phyloP scores from a whole-genome alignment of 1,140 invertebrate species.

The Heliconius eleuchia region DNA sequence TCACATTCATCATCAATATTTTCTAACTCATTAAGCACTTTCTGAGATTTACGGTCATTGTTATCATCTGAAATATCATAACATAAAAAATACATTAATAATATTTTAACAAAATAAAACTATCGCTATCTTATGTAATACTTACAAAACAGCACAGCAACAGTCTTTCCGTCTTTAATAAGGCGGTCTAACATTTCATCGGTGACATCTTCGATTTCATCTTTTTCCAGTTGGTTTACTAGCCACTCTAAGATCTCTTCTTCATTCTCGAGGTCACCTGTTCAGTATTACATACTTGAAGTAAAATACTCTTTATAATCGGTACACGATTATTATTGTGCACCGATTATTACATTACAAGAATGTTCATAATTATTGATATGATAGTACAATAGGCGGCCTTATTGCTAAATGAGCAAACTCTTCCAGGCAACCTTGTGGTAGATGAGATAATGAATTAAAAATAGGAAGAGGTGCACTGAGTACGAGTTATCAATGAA shows the following conservation, averaged over 20 bases:
- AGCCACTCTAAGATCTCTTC: slow-evolving; percentile 95
- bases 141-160: slow-evolving; percentile 97
- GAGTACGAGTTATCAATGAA: no score
- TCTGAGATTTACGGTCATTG: slow-evolving; percentile 93
- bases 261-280: slow-evolving; percentile 94
- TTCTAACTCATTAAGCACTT: slow-evolving; percentile 93
- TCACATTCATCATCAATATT: slow-evolving; percentile 98
- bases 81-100: slow-evolving; percentile 20
- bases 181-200: slow-evolving; percentile 96
- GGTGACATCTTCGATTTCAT: slow-evolving; percentile 97
- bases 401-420: neutral
- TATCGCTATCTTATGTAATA: neutral
- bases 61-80: slow-evolving; percentile 88
- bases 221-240: slow-evolving; percentile 91
- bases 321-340: no score
- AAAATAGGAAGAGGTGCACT: no score
- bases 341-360: no score
- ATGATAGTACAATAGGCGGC: no score
- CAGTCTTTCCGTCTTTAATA: slow-evolving; percentile 92
- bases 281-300: slow-evolving; percentile 17
- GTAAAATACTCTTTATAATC: no score
- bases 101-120: neutral
- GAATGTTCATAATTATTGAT: no score
- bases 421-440: no score
- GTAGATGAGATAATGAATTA: no score